Conservation (phyloP, 2,888 invertebrate species). For the Suillia variegata region DNA sequence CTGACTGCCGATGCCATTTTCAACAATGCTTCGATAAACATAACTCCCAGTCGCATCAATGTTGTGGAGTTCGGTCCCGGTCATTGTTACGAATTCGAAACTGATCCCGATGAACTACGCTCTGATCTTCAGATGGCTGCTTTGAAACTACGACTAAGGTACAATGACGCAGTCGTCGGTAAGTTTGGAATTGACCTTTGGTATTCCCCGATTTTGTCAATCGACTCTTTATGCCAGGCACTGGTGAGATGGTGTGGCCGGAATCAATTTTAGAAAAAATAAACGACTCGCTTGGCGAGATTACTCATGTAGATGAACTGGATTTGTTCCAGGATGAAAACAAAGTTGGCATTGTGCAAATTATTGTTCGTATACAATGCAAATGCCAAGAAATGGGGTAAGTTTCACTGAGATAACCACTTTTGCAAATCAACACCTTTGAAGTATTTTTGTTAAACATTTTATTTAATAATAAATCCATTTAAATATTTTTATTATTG, state of each 20-base stretch:
- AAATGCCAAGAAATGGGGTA: slow-evolving; percentile 47
- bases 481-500: no score
- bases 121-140: slow-evolving; percentile 37
- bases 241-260: slow-evolving; percentile 38
- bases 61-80: slow-evolving; percentile 46
- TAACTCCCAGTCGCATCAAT: slow-evolving; percentile 48
- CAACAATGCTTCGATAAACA: slow-evolving; percentile 30
- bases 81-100: slow-evolving; percentile 35
- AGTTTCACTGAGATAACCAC: no score
- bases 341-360: slow-evolving; percentile 36
- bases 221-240: slow-evolving; percentile 32
- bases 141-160: slow-evolving; percentile 37
- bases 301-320: slow-evolving; percentile 36
- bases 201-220: no score
- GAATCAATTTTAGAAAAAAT: slow-evolving; percentile 35
- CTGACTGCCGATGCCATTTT: slow-evolving; percentile 38
- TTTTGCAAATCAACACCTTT: no score
- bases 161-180: slow-evolving; percentile 34
- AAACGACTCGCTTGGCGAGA: slow-evolving; percentile 31
- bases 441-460: no score
- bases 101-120: slow-evolving; percentile 33
- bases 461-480: no score
- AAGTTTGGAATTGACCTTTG: not conserved
- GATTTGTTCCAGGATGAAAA: slow-evolving; percentile 29
- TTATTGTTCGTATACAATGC: slow-evolving; percentile 41